Base-by-base conservation (phyloP, 2,113 vertebrate genomes). In the Petromus typicus region DNA sequence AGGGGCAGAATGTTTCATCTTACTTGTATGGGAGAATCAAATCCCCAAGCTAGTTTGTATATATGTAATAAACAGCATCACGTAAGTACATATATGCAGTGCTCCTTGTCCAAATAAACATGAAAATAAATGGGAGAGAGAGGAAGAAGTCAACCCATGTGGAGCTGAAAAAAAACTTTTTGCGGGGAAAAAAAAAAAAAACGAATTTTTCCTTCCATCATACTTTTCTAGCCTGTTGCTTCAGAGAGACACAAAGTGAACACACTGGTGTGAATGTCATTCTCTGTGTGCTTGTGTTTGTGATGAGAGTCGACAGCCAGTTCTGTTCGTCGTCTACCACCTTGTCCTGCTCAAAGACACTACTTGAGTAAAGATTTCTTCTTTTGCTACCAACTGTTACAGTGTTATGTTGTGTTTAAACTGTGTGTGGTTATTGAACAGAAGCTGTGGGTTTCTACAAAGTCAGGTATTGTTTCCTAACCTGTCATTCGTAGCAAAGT, bases 401-500 rank as follows among this genome's bases (percentile, higher is more conserved):
- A 97, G 98, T 98, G 98, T 98, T 96, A 80, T 37, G 61, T 98
- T 95, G 97, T 98, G 97, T 97, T 97, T 97, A 94, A 97, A 97
- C 97, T 97, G 97, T 98, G 97, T 98, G 90, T 97, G 98, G 88
- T 98, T 97, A 56, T 97, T 97, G 94, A 98, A 97, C 97, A 96
- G 95, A 98, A 97, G 96, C 96, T 96, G 96, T 96, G 97, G 82
- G 92, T 97, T 98, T 98, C 97, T 97, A 94, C 97, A 91, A 34
- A 97, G 98, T 97, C 98, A 96, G 98, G 97, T 97, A 94, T 98
- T 95, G 97, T 98, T 96, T 96, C 97, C 98, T 98, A 90, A 96
- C 97, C 97, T 97, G 97, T 97, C 98, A 98, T 98, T 98, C 95
- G 89, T 98, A 97, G 98, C 98, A 94, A 97, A 98, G 98, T 98